Evolutionary conservation across 2,113 vertebrate genomes (phyloP).

Genomic region (Pseudorectes ferrugineus): DNA sequence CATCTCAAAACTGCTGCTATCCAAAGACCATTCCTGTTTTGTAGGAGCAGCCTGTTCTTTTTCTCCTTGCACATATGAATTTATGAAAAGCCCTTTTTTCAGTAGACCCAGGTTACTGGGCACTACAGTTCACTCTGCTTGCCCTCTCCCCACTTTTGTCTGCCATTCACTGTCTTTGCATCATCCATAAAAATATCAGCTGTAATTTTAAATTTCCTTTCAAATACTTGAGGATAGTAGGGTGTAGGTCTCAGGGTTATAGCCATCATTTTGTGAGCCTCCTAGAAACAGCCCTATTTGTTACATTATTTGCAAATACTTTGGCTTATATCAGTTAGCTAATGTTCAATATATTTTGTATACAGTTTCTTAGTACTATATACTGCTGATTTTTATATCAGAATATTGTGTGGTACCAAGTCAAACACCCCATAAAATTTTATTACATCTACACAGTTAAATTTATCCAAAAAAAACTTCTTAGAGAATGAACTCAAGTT

Average conservation of each 20-base stretch:
- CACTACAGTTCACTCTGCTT: neutral
- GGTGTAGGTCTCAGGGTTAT: neutral
- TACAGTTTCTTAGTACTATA: neutral
- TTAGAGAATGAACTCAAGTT: constrained; percentile 29
- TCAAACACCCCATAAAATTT: constrained; percentile 42
- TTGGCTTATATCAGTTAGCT: neutral
- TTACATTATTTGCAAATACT: neutral
- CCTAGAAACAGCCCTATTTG: neutral
- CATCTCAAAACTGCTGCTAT: neutral
- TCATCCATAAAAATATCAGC: neutral
- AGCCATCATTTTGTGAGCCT: neutral
- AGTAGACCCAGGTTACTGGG: neutral
- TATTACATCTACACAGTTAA: constrained; percentile 13
- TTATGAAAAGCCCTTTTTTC: neutral
- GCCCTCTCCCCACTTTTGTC: neutral
- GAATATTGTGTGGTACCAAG: constrained; percentile 32
- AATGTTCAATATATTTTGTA: neutral
- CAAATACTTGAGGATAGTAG: neutral
- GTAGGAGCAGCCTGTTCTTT: neutral
- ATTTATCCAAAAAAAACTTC: constrained; percentile 15
- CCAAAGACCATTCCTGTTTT: neutral
- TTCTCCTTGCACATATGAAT: neutral
- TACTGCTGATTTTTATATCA: constrained; percentile 7
- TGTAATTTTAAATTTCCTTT: neutral
- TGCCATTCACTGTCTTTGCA: neutral